Conservation (phyloP, 1,140 invertebrate species). For the Watersipora subatra region DNA sequence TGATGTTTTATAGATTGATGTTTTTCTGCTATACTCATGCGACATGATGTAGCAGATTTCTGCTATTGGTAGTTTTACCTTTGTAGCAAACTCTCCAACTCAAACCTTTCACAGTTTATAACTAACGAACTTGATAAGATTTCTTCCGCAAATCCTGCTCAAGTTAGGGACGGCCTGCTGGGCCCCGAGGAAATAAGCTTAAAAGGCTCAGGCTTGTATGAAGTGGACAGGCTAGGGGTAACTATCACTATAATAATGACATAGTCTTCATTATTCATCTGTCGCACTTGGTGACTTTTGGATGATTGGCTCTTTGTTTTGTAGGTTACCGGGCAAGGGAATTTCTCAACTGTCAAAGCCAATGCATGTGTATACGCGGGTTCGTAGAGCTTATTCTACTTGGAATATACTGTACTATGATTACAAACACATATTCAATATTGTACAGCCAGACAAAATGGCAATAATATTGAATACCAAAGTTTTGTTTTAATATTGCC, state of each 20-base stretch:
- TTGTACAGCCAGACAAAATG: too few relatives aligned
- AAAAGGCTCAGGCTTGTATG: conserved; percentile 14
- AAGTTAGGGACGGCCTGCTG: neutral
- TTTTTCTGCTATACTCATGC: too few relatives aligned
- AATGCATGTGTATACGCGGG: conserved; percentile 43
- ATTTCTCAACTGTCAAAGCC: conserved; percentile 34
- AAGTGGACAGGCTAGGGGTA: conserved; percentile 52
- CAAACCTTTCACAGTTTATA: too few relatives aligned
- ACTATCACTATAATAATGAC: conserved; percentile 23
- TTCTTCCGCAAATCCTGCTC: neutral
- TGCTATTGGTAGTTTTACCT: too few relatives aligned
- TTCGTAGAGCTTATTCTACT: conserved; percentile 58
- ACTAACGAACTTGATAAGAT: neutral
- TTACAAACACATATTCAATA: too few relatives aligned
- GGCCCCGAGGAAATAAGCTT: neutral
- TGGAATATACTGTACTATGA: conserved; percentile 39
- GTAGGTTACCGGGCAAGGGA: conserved; percentile 42
- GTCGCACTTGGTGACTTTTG: too few relatives aligned
- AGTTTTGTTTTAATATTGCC: too few relatives aligned
- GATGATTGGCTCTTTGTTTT: too few relatives aligned
- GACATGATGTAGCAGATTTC: too few relatives aligned
- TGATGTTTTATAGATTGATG: too few relatives aligned
- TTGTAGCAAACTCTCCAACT: too few relatives aligned
- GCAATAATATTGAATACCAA: too few relatives aligned
- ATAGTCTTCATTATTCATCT: conserved; percentile 11